Base-by-base conservation (phyloP, 2,797 vertebrate species). In the Hirundo rustica region DNA sequence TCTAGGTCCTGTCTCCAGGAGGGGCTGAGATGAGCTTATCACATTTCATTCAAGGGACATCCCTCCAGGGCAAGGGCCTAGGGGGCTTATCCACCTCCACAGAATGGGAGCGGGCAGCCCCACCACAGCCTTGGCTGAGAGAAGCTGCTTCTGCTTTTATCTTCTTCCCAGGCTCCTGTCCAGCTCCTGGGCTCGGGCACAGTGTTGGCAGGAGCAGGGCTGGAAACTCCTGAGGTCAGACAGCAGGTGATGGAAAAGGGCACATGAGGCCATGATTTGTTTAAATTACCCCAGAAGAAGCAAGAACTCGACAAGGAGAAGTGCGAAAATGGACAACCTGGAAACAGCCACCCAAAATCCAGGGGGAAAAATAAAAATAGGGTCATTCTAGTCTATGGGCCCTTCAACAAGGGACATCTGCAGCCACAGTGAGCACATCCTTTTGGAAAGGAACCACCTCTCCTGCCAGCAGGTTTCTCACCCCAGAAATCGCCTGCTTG, bases 151-250 rank as follows among this genome's bases (percentile, higher is more conserved):
- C 82, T 62, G 64, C 75, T 93, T 65, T 26, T 18, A 2, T 71
- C 81, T 85, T 77, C 87, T 51, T 55, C 64, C 61, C 54, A 32
- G 18, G 83, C 68, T 79, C 36, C 62, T 4, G 36, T 20, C 45
- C 76, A 34, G 74, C 74, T 71, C 66, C 77, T 8, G 64, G 82
- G 38, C 72, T 83, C 0, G 4, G 62, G 55, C 10, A 17, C 75
- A 0, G 2, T 5, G 61, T 8, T 6, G 16, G 44, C 8, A 2
- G 70, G 38, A 45, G 48, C 4, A 4, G 42, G 25, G 61, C 40
- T 75, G 57, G 76, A 38, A 66, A 45, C 4, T 23, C 54, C 25
- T 1, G 40, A 60, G 82, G 48, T 57, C n/a, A 23, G 67, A 34
- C 8, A 79, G 51, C 36, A 45, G 72, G 73, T 8, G 34, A 51